Conservation (phyloP, 2,797 vertebrate genomes). For the Mionectes olivaceus region DNA sequence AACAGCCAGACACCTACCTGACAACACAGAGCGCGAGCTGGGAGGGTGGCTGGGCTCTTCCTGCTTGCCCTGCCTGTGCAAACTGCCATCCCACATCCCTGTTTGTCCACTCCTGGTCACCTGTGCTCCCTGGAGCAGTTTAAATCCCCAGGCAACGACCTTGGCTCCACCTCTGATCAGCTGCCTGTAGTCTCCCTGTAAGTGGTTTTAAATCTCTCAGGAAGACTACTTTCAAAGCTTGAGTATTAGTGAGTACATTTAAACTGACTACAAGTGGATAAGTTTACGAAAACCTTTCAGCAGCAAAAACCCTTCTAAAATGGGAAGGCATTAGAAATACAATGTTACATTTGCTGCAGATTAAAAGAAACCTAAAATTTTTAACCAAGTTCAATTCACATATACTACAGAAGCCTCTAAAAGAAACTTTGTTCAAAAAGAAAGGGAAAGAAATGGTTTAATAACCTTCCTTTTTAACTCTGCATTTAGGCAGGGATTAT, state of each 20-base stretch:
- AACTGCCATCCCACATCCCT: too few relatives aligned
- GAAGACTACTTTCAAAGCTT: slow-evolving; percentile 13
- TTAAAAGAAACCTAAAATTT: not conserved
- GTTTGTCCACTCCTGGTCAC: too few relatives aligned
- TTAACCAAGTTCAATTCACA: not conserved
- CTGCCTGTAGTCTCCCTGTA: not conserved
- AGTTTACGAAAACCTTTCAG: not conserved
- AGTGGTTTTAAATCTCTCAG: slow-evolving; percentile 25
- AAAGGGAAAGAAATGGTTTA: not conserved
- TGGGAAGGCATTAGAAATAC: not conserved
- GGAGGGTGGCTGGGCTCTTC: too few relatives aligned
- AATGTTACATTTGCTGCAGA: not conserved
- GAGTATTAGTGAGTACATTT: slow-evolving; percentile 18
- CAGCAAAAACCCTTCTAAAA: slow-evolving; percentile 1
- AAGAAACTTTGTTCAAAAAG: not conserved
- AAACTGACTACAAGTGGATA: slow-evolving; percentile 20
- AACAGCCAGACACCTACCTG: too few relatives aligned
- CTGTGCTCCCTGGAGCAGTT: too few relatives aligned
- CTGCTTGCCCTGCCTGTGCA: too few relatives aligned
- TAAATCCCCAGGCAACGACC: too few relatives aligned
- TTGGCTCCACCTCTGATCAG: too few relatives aligned
- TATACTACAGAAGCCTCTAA: not conserved
- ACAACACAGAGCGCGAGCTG: too few relatives aligned
- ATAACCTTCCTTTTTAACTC: not conserved
- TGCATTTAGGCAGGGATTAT: not conserved